Evolutionary conservation across 1,140 invertebrate genomes (phyloP), one percentile per base, ranked within the genome.

Genomic region (Orchesella cincta): DNA sequence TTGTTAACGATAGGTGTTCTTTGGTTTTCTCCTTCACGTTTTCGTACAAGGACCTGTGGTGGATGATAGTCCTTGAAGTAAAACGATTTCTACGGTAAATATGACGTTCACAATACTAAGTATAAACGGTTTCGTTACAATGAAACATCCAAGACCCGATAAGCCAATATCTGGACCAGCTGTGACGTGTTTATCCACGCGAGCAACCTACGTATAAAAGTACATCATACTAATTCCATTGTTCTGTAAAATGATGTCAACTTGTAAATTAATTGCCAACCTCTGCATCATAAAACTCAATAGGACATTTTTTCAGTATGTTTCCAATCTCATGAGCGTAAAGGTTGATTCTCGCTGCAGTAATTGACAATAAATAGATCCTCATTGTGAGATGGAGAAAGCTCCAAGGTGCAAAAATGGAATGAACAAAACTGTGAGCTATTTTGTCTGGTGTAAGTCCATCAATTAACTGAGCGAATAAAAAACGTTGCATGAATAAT

Each of bases 61-160:
- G 26, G 62, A 67, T 46, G 39, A 46, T 12, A 67, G 14, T 3
- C 62, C 75, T 67, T 80, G 79, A 3, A 78, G 54, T n/a, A 80
- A 35, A 35, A 80, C 77, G 51, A 80, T 80, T 76, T 78, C 79
- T 36, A 80, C 73, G 8, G 79, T 80, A 52, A 80, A 80, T 0
- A 80, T 31, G 0, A 76, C 77, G n/a, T 72, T 67, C 1, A 78
- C 16, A 23, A 78, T 36, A 18, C 33, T 62, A 18, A 80, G 62
- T 18, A 80, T 73, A n/a, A 80, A 76, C 0, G 74, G 77, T 51
- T 76, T 78, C 1, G 79, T 80, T 1, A 80, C 35, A 18, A 76
- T 23, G 28, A 80, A 80, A 29, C 79, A 80, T 26, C 72, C 77
- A 3, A 67, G 31, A 5, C 62, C 62, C 2, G 62, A 67, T 14